A percentile compares a stretch with the other conserved stretches of the same genome.
Conservation (phyloP, 2,113 vertebrate species). For the Lepisosteus oculatus region DNA sequence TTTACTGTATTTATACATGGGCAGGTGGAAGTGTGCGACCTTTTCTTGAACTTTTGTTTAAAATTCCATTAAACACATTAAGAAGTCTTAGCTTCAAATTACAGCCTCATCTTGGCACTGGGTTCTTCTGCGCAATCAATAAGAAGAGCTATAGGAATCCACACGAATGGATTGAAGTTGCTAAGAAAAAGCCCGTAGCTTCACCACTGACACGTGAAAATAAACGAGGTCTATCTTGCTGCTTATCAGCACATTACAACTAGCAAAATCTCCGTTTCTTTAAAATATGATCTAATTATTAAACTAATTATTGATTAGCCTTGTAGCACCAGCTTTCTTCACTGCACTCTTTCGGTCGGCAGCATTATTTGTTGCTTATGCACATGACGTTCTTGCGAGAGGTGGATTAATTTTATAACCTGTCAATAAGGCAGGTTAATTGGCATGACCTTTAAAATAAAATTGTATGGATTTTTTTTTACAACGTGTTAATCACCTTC, state of each 20-base stretch:
- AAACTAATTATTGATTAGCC: constrained; percentile 45
- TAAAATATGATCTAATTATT: constrained; percentile 51
- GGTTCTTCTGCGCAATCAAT: constrained; percentile 32
- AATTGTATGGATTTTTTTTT: too few species aligned
- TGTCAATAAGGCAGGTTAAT: too few species aligned
- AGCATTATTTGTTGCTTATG: constrained; percentile 36
- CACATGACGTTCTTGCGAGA: too few species aligned
- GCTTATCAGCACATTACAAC: constrained; percentile 61
- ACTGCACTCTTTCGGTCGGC: constrained; percentile 19
- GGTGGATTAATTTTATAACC: too few species aligned
- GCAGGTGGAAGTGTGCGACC: too few species aligned
- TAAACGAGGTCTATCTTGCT: constrained; percentile 42
- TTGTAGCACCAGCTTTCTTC: constrained; percentile 35
- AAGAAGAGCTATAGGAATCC: constrained; percentile 30
- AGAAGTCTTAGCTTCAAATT: constrained; percentile 6
- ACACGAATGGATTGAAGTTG: constrained; percentile 12
- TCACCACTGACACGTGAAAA: constrained; percentile 21
- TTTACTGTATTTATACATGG: too few species aligned
- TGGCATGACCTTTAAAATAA: too few species aligned
- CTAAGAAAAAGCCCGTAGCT: constrained; percentile 9
- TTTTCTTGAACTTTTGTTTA: too few species aligned
- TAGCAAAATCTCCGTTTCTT: constrained; percentile 38
- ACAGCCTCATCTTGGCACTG: background rate
- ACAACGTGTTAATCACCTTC: too few species aligned
- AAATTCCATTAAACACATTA: constrained; percentile 2